Base-by-base conservation (phyloP, 2,888 invertebrate genomes). In the Drosophila sordidula region DNA sequence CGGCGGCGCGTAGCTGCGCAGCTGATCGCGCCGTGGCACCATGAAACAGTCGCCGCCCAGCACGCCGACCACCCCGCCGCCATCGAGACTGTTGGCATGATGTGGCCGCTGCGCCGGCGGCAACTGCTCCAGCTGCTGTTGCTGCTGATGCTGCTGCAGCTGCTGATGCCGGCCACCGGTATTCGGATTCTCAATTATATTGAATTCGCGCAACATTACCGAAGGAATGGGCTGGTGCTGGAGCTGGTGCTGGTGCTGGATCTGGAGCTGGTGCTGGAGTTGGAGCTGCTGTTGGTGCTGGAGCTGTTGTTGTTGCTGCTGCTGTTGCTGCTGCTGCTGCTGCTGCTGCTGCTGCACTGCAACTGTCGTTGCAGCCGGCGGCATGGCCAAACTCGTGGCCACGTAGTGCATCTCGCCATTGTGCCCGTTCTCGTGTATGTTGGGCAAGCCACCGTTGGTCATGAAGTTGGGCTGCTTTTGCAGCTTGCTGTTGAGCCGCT, bases 191-290 rank as follows among this genome's bases (percentile, higher is more conserved):
- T 92, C 92, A 83, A 91, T 92, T 70, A 92, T 92, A 89, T 92
- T 92, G 78, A 92, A 92, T 66, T 92, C 92, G 75, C 92, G 91
- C 78, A 91, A 93, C 79, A 94, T 94, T 94, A 87, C 93, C 94
- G 65, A 93, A 92, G 82, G 92, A 91, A 74, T 93, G 93, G 78
- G 67, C 56, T 75, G 80, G 64, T 59, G 61, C 57, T 70, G 75
- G 66, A 42, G 51, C 57, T 78, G 81, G 55, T 18, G 49, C 49
- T 80, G 80, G 70, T 46, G 42, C 59, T 75, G 77, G 71, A 52
- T 70, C 68, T 80, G 80, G 65, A 54, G 67, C 46, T 79, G 83
- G 55, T 32, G 79, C 47, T 74, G 84, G 63, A 71, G 70, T 46
- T 66, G 29, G 29, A 29, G 71, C 34, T 66, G 68, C 26, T 52